Evolutionary conservation across 2,888 invertebrate species (phyloP), one percentile per base, ranked within the genome.

Genomic region (Eilema sororculum): DNA sequence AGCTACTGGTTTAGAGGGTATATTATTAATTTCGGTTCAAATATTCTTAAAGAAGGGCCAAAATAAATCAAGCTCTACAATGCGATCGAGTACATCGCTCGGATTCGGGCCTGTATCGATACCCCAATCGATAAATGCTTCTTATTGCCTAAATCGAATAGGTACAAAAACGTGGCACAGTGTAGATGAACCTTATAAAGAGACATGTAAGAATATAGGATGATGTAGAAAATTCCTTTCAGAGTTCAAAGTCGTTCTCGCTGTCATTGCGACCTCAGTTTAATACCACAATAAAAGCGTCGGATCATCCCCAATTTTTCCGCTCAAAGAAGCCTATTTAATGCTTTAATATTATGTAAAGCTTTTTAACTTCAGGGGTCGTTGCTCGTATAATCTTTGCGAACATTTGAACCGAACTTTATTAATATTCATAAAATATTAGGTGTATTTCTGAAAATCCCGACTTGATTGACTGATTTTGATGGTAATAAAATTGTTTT

Each of bases 321-420:
- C 60, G 71, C 77, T 73, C 67, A 69, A 80, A 73, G 68, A 73
- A 75, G 62, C 69, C 67, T 78, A 68, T 78, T 73, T 73, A 76
- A 68, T 63, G 72, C 62, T 70, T 60, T 72, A 74, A 79, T 46
- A 68, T 77, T 78, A 69, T 74, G 62, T 73, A 76, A 73, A 78
- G 68, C 71, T 41, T 58, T 66, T 73, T 73, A 76, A 75, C 70
- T 74, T 75, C 46, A 71, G 30, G 69, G 86, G 80, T 86, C 82
- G 73, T 69, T 68, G 84, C 59, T 77, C 85, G 77, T 67, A 62
- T 74, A 76, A 78, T 79, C 73, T 73, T 67, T 20, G 9, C 33
- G 46, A 68, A 66, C 57, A 61, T 46, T 24, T 70, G 64, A 67
- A 67, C 60, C 67, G 20, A 22, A 22, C 61, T 69, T 69, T 65